Base-by-base conservation (phyloP, 2,888 invertebrate species). In the Carterocephalus palaemon region DNA sequence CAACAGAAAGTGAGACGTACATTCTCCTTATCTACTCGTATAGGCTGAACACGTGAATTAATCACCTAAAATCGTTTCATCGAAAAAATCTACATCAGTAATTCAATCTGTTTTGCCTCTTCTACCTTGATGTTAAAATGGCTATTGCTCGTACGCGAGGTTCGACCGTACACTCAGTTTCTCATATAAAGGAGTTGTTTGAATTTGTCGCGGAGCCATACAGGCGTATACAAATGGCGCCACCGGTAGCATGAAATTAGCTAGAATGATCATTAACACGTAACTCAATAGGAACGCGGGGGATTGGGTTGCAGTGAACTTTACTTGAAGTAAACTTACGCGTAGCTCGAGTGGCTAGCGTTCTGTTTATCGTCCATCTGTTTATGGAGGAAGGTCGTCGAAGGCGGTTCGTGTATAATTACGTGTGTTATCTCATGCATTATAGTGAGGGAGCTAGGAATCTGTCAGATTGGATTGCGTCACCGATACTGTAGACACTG, bases 191-290 rank as follows among this genome's bases (percentile, higher is more conserved):
- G 12, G n/a, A 8, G 26, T 42, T 28, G 20, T 42, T 15, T 12
- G 13, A 10, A 33, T 17, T 12, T 23, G 15, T 7, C 10, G 22
- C 23, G 4, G 33, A 34, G 26, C 9, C 19, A 13, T 34, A 42
- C 19, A 22, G 42, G 16, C 42, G 28, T 15, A 22, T 36, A 43
- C 23, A 36, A 31, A 31, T 31, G 31, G 43, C 43, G 43, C 43
- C 43, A 45, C 29, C 43, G 43, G 43, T 37, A 45, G 43, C 36
- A 45, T 31, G 36, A 45, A 45, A 45, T 45, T 45, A 37, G 36
- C 37, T 45, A 45, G 36, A 45, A 45, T 45, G 45, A 45, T 45
- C 45, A 45, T 45, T 45, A 45, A 45, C 31, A 45, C 24, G 45
- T 45, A 37, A 45, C 31, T 12, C 37, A 31, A 45, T 45, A n/a